Base-by-base conservation (phyloP, 2,888 invertebrate genomes). In the Pyrocoelia pectoralis region DNA sequence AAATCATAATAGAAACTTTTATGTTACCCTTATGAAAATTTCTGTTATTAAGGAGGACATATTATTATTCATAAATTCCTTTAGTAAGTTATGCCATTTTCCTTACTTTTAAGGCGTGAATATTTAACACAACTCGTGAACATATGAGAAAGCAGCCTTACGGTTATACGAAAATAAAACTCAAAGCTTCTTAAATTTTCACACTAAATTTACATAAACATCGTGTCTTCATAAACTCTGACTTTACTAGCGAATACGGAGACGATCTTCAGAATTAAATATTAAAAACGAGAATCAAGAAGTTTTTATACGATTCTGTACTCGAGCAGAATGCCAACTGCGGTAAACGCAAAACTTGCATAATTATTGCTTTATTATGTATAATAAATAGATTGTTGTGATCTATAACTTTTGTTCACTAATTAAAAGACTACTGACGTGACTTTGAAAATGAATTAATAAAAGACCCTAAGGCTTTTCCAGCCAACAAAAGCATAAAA, bases 221-320 rank as follows among this genome's bases (percentile, higher is more conserved):
- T 59, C 57, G 57, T 57, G 53, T 59, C 53, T 59, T 59, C 59
- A 59, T 59, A 59, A 59, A 59, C 59, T 59, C 48, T 59, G 59
- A 59, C 59, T 59, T 59, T 59, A 59, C 52, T 59, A 48, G 52
- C 59, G 59, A 46, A 59, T 59, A 53, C 53, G 59, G 24, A 40
- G 57, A 49, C 59, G 59, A 52, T 53, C 59, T 48, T 29, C 33
- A 18, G 48, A 53, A 53, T 59, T 59, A 53, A 59, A 59, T 53
- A 59, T 59, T 59, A 53, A 59, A 52, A 59, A 53, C 53, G 33
- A 12, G 59, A 59, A 59, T 59, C 59, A 59, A 53, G 59, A 41
- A n/a, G 29, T 59, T 57, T 59, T 59, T 59, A 59, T 59, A 53
- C 46, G 59, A 57, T 57, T 57, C 57, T 53, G 58, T 58, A 50